phyloP scores from a whole-genome alignment of 2,888 invertebrate species.

The Philereme transversata region DNA sequence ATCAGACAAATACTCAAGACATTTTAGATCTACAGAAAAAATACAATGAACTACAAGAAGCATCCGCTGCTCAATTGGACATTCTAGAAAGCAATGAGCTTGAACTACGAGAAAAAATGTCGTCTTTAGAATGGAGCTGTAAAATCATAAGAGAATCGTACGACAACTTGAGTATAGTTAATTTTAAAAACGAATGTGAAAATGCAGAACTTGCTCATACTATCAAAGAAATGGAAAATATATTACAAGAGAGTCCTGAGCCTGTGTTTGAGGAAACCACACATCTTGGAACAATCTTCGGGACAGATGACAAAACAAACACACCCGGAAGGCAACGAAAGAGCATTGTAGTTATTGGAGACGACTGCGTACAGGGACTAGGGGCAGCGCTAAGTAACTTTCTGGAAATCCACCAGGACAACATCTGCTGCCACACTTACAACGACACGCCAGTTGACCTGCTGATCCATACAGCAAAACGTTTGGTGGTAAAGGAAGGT shows the following conservation, averaged over 20 bases:
- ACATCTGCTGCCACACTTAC: not conserved
- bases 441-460: not conserved
- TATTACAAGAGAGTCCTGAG: not conserved
- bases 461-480: no score
- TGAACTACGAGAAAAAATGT: not conserved
- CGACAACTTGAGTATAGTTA: not conserved
- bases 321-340: not conserved
- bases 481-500: no score
- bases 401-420: not conserved
- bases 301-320: not conserved
- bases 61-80: not conserved
- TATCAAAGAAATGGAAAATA: not conserved
- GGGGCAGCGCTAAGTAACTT: not conserved
- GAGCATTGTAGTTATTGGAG: not conserved
- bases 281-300: not conserved
- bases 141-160: not conserved
- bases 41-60: not conserved
- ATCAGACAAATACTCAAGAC: not conserved
- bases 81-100: not conserved
- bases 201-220: not conserved
- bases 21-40: not conserved
- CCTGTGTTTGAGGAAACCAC: not conserved
- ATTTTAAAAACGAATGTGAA: not conserved
- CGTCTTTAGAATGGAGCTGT: not conserved
- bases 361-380: not conserved